phyloP scores from a whole-genome alignment of 2,113 vertebrate genomes.

The Phoxinus phoxinus region DNA sequence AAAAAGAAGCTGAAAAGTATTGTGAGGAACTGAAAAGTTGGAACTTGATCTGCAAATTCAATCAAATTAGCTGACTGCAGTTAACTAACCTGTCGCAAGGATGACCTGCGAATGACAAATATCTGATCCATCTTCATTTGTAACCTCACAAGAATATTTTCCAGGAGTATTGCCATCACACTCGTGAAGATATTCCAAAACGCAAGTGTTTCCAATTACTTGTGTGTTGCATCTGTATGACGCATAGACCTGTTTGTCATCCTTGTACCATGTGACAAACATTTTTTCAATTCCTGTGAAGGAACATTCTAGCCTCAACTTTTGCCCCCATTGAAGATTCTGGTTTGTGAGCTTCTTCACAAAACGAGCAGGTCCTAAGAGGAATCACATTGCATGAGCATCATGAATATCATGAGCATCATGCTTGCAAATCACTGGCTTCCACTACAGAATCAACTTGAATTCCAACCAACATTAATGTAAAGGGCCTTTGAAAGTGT shows the following conservation, averaged over 20 bases:
- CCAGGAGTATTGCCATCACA: conserved; percentile 79
- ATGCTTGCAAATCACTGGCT: conserved; percentile 4
- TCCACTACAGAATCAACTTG: neutral
- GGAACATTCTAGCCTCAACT: conserved; percentile 59
- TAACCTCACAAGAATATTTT: conserved; percentile 84
- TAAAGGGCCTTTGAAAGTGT: conserved; percentile 18
- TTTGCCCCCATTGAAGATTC: conserved; percentile 59
- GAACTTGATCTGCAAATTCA: neutral
- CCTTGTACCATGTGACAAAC: conserved; percentile 82
- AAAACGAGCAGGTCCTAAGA: conserved; percentile 53
- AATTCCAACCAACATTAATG: conserved; percentile 11
- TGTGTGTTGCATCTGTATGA: conserved; percentile 68
- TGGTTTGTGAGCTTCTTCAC: conserved; percentile 80
- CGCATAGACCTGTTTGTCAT: conserved; percentile 81
- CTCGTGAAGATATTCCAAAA: conserved; percentile 79
- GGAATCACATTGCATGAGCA: conserved; percentile 1
- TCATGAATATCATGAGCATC: conserved; percentile 12
- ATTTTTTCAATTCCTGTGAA: conserved; percentile 80
- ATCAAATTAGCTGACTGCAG: neutral
- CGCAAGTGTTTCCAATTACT: conserved; percentile 77
- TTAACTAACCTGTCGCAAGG: conserved; percentile 30
- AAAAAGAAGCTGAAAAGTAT: conserved; percentile 65
- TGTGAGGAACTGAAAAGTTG: neutral
- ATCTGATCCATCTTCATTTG: conserved; percentile 82
- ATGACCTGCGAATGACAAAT: conserved; percentile 83